A percentile compares a stretch with the other conserved stretches of the same genome.
These are phyloP conservation scores for Archegozetes longisetosus DNA, from an alignment of 1,140 invertebrate species.

Conservation along the genomic window DNA sequence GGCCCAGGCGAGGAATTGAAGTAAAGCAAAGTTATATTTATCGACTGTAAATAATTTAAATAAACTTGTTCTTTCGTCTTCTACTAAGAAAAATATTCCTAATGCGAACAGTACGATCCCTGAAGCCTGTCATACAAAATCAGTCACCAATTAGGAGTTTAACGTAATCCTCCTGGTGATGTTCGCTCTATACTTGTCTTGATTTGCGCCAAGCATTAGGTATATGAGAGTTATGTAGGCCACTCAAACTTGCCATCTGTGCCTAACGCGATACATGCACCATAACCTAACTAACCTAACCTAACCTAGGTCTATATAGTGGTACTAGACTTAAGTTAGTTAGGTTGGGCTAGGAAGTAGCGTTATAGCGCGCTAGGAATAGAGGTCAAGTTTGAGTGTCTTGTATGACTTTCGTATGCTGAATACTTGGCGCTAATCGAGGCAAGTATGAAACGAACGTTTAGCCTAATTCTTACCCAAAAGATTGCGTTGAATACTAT, in stretches of 20 bases:
- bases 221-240: no score
- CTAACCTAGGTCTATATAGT: no score
- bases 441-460: constrained; percentile 2
- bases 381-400: not conserved
- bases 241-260: no score
- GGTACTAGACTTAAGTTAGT: no score
- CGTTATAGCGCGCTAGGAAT: no score
- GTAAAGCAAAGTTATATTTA: constrained; percentile 28
- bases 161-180: not conserved
- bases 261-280: no score
- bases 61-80: constrained; percentile 33
- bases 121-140: constrained; percentile 27
- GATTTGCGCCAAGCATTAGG: no score
- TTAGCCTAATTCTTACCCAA: constrained; percentile 31
- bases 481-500: constrained; percentile 37
- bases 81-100: constrained; percentile 34
- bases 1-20: constrained; percentile 33
- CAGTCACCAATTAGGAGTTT: not conserved
- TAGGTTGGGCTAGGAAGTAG: no score
- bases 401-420: not conserved
- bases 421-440: constrained; percentile 6
- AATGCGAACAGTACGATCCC: constrained; percentile 33
- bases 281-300: no score
- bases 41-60: constrained; percentile 31
- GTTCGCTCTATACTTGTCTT: no score